Base-by-base conservation (phyloP, 2,888 invertebrate genomes). In the Orthonychiurus folsomi region DNA sequence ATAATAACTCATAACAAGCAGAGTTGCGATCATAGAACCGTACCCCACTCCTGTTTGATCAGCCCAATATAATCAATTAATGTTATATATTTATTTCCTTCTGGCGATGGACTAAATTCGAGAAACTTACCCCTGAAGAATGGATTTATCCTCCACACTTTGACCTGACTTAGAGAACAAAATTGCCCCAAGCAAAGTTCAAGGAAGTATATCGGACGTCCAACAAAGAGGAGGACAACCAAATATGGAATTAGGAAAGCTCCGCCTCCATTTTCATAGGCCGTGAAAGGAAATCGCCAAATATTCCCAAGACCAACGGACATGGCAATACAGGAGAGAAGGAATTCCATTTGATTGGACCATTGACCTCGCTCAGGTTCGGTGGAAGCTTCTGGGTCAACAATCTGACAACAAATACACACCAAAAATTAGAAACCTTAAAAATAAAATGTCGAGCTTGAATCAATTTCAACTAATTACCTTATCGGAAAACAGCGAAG, bases 251-350 rank as follows among this genome's bases (percentile, higher is more conserved):
- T 61, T 15, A 61, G 26, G 26, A 63, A 63, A 37, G 62, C 62
- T 53, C 63, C 85, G 1, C 85, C 85, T 1, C 85, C 85, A 73
- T 85, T 85, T 71, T 84, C 81, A 70, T 84, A 81, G 0, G 85
- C 85, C 0, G 82, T 82, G 75, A 83, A 84, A 1, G 85, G 84
- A 75, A 85, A 85, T 59, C 85, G 78, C 85, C 85, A 85, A 21
- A 85, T 81, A 71, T 85, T 85, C 55, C 85, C 85, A 52, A 86
- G 76, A 0, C 86, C 86, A 1, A 86, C 84, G 0, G 84, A 84
- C 80, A 85, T 82, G 21, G 86, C 84, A 63, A 87, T 86, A 73
- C 86, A 87, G 2, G 85, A 85, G 78, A 86, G 81, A 1, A 86
- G 77, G 72, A 86, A 86, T 74, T 86, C 84, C 5, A 83, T 74